These are phyloP conservation scores for Ceratitis capitata DNA, from an alignment of 1,140 invertebrate species.

Conservation along the genomic window DNA sequence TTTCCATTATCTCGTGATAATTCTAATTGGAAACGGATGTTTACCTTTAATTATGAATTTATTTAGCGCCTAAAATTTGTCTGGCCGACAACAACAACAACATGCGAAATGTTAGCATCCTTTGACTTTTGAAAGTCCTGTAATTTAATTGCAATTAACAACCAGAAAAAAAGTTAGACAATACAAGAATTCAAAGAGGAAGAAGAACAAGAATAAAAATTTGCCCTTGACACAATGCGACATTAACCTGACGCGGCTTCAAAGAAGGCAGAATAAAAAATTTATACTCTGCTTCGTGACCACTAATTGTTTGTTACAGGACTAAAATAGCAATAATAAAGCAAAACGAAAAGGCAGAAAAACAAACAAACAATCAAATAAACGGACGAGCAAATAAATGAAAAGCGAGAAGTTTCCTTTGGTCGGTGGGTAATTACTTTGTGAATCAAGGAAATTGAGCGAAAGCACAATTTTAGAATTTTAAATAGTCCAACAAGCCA, in stretches of 20 bases:
- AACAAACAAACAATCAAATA: not conserved
- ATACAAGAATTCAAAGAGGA: conserved; percentile 41
- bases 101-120: not conserved
- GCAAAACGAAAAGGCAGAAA: not conserved
- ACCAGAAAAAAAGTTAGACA: conserved; percentile 36
- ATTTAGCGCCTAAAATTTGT: conserved; percentile 47
- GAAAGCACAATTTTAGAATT: conserved; percentile 62
- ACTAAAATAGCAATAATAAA: not conserved
- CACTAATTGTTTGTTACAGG: conserved; percentile 18
- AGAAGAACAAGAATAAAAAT: conserved; percentile 40
- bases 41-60: conserved; percentile 64
- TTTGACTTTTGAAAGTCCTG: conserved; percentile 20
- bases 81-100: not conserved
- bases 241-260: too few species aligned
- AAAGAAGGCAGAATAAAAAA: not conserved
- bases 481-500: conserved; percentile 48
- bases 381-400: not conserved
- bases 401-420: not conserved
- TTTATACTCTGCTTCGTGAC: not conserved
- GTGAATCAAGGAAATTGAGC: conserved; percentile 63
- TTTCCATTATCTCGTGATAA: not conserved
- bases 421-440: conserved; percentile 57
- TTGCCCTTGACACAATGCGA: conserved; percentile 61
- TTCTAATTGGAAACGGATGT: conserved; percentile 48
- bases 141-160: conserved; percentile 62